Percentiles rank a stretch among this genome's conserved stretches.
Evolutionary conservation across 2,797 vertebrate genomes (phyloP).

Genomic region (Rhinichthys osculus): DNA sequence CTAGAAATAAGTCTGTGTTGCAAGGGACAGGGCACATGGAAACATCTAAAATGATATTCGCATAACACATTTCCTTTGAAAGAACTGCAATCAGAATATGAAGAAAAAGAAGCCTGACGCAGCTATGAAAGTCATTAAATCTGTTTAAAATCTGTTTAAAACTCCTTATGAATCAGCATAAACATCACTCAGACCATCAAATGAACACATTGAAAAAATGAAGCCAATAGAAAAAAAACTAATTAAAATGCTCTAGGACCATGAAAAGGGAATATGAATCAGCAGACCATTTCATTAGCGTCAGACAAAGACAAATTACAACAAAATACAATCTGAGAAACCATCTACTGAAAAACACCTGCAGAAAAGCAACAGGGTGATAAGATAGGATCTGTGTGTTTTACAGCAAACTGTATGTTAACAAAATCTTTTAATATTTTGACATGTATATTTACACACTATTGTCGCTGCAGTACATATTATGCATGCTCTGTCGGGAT

Average conservation of each 20-base stretch:
- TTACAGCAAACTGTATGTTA: neutral
- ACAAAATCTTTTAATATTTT: neutral
- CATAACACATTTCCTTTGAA: neutral
- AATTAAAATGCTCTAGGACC: slow-evolving; percentile 19
- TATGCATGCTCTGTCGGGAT: neutral
- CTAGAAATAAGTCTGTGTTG: neutral
- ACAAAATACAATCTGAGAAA: slow-evolving; percentile 3
- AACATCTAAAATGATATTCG: neutral
- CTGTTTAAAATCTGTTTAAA: slow-evolving; percentile 1
- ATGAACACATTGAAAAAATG: slow-evolving; percentile 10
- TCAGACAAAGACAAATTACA: slow-evolving; percentile 24
- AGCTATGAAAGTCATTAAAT: slow-evolving; percentile 4
- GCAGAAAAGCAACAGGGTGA: neutral
- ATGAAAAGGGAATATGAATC: slow-evolving; percentile 22
- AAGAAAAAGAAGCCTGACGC: neutral
- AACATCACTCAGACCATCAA: slow-evolving; percentile 6
- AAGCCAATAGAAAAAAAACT: slow-evolving; percentile 16
- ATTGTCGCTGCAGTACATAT: neutral
- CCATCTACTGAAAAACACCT: neutral
- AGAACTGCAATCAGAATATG: neutral
- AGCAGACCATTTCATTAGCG: slow-evolving; percentile 9
- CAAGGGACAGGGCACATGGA: neutral
- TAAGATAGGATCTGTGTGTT: neutral
- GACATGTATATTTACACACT: neutral
- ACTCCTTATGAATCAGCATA: neutral